Evolutionary conservation across 2,797 vertebrate genomes (phyloP), one percentile per base, ranked within the genome.

Genomic region (Sorex maritimensis): DNA sequence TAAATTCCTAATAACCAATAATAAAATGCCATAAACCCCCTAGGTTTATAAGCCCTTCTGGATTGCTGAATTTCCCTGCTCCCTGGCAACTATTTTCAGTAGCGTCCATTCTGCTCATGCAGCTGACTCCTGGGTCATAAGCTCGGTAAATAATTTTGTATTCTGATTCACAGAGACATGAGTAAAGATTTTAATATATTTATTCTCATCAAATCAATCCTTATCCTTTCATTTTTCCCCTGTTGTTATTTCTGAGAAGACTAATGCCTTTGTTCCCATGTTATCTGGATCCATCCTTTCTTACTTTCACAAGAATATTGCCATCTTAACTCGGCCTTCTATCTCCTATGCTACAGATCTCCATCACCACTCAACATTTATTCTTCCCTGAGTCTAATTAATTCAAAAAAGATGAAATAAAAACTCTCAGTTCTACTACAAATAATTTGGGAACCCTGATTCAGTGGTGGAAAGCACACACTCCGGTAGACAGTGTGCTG

Each of bases 371-470:
- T 75, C 55, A 88, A n/a, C 41, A 83, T 67, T 78, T 78, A 88
- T 79, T 28, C 21, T 85, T 79, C 14, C 8, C 5, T 11, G 80
- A 82, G 38, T 4, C 41, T 38, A 94, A 88, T 80, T 92, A 49
- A 85, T 67, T 38, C 17, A 84, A 92, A 68, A 7, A 89, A 91
- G 21, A 91, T 41, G 88, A 91, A 93, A 75, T 84, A 88, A 91
- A 80, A 28, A 73, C 23, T 8, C 55, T 81, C n/a, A 68, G 63
- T 83, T 30, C 46, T 23, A 91, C 30, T 81, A 44, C 41, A 44
- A 44, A 44, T 44, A 44, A 44, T 44, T 44, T 44, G 7, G 5
- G 7, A 44, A 44, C 41, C 41, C 41, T 44, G 41, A 44, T 44
- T 44, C 41, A 44, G 41, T 44, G 41, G 5, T 44, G 41, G 41